Evolutionary conservation across 2,113 vertebrate genomes (phyloP), one percentile per base, ranked within the genome.

Genomic region (Anolis carolinensis): DNA sequence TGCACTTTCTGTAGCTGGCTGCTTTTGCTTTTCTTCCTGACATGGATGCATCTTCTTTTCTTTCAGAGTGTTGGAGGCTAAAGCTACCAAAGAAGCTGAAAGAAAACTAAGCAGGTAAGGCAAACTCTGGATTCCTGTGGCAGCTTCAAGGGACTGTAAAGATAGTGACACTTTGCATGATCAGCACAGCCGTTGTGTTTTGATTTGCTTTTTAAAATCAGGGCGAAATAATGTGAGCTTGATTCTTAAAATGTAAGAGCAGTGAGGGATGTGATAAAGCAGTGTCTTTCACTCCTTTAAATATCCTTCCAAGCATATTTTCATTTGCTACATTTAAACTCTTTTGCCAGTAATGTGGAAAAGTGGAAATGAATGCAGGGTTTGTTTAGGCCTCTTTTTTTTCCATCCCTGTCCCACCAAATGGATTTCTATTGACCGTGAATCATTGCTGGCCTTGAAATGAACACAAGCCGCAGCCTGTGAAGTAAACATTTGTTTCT

Each of bases 51-150:
- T 59, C 8, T 39, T 10, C 30, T 75, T 85, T 0, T 81, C 94
- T 95, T 97, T 80, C 94, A 98, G 97, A 99, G 97, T 98, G 96
- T 98, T 97, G 98, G 97, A 99, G 98, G 98, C 98, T 98, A 97
- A 98, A 98, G 98, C 97, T 97, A 99, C 98, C 98, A 99, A 99
- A 99, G 98, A 99, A 97, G 96, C 96, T 94, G 97, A 98, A 96
- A 96, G 97, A 96, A 98, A 97, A 97, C 96, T 95, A 96, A 97
- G 97, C 97, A 98, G 98, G 98, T 99, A 93, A 92, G 93, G 88
- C 30, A 8, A 11, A 30, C 30, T 23, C 34, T 6, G 10, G 36
- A 16, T 16, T 16, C 5, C 36, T n/a, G 20, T 55, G n/a, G 2
- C 1, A 8, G 52, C 16, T 39, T 68, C 55, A 65, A 39, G 82